Percentiles rank a stretch among this genome's conserved stretches.
Evolutionary conservation across 2,113 vertebrate species (phyloP).

Genomic region (Sus scrofa): DNA sequence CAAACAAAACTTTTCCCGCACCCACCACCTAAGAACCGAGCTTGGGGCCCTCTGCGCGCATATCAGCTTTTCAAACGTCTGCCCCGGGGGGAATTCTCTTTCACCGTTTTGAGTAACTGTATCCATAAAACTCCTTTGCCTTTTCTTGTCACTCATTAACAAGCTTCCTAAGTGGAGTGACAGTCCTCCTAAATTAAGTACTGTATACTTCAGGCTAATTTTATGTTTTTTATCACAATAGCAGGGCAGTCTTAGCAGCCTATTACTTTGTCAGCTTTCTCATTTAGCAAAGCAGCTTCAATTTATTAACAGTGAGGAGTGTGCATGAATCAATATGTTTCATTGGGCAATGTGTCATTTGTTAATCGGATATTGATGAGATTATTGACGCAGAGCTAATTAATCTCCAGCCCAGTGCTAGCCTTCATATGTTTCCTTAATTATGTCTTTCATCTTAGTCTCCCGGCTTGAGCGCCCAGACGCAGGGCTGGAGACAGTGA

Average conservation of each 20-base stretch:
- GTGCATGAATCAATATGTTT: slow-evolving; percentile 97
- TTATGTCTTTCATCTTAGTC: slow-evolving; percentile 99
- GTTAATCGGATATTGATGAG: slow-evolving; percentile 99
- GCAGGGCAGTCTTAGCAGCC: slow-evolving; percentile 87
- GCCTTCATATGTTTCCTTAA: slow-evolving; percentile 99
- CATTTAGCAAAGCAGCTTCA: slow-evolving; percentile 95
- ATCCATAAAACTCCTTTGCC: slow-evolving; percentile 60
- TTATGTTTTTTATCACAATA: slow-evolving; percentile 89
- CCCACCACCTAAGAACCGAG: background rate
- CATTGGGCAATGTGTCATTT: slow-evolving; percentile 99
- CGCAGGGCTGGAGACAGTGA: slow-evolving; percentile 88
- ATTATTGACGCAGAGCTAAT: slow-evolving; percentile 99
- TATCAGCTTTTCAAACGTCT: slow-evolving; percentile 23
- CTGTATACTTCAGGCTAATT: slow-evolving; percentile 87
- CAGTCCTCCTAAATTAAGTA: slow-evolving; percentile 87
- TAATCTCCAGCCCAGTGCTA: slow-evolving; percentile 95
- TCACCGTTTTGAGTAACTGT: slow-evolving; percentile 62
- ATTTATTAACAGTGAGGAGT: slow-evolving; percentile 96
- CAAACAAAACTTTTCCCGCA: background rate
- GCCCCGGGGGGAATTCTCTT: slow-evolving; percentile 64
- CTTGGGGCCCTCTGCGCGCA: background rate
- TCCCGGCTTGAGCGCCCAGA: slow-evolving; percentile 89
- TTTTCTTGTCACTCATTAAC: slow-evolving; percentile 68
- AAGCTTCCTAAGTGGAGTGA: slow-evolving; percentile 79
- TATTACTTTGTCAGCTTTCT: slow-evolving; percentile 93